phyloP scores from a whole-genome alignment of 2,888 invertebrate species.

The Eumerus sabulonum region DNA sequence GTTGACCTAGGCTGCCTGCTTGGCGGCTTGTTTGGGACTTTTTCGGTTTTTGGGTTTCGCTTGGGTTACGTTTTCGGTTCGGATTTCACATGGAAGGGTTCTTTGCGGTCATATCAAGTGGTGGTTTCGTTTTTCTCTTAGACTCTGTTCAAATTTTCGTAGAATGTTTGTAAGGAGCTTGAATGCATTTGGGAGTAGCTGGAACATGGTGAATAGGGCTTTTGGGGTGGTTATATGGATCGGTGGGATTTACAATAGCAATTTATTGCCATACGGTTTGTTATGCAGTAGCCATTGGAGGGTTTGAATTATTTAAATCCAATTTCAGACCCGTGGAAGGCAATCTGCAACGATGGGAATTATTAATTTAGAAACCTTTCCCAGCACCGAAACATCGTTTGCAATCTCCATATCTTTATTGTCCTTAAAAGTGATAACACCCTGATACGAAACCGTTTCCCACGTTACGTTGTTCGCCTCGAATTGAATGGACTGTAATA shows the following conservation, averaged over 20 bases:
- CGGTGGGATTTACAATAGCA: constrained; percentile 45
- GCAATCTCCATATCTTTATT: too few species aligned
- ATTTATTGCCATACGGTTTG: constrained; percentile 57
- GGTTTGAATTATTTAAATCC: constrained; percentile 49
- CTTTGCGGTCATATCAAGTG: constrained; percentile 40
- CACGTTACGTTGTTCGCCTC: not conserved
- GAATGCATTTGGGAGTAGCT: constrained; percentile 53
- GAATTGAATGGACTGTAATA: not conserved
- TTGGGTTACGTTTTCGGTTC: constrained; percentile 19
- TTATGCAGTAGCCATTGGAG: constrained; percentile 28
- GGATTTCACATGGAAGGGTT: constrained; percentile 50
- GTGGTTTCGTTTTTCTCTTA: constrained; percentile 2
- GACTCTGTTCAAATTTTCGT: too few species aligned
- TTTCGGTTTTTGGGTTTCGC: constrained; percentile 12
- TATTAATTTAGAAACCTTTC: constrained; percentile 8
- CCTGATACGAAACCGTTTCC: not conserved
- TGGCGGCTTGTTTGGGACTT: not conserved
- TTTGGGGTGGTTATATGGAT: constrained; percentile 26
- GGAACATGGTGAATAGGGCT: too few species aligned
- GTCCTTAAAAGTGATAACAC: too few species aligned
- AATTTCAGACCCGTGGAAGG: constrained; percentile 14
- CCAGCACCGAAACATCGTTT: too few species aligned
- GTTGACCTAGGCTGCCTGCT: constrained; percentile 57
- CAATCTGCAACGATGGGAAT: constrained; percentile 5
- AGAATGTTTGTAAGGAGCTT: constrained; percentile 5